Evolutionary conservation across 2,797 vertebrate species (phyloP).

Genomic region (Lithobates sylvaticus): DNA sequence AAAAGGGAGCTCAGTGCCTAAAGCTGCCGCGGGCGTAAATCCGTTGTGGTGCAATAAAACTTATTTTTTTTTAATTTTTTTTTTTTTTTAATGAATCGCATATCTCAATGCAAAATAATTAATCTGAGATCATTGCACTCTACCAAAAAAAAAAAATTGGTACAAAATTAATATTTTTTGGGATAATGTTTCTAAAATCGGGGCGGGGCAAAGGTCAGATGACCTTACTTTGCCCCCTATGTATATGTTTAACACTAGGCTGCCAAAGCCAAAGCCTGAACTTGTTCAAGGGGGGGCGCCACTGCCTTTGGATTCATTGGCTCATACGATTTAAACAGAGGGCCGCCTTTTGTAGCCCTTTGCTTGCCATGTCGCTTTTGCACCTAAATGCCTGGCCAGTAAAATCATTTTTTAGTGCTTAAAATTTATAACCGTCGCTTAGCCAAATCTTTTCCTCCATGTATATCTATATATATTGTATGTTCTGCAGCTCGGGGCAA

Average conservation of each 20-base stretch:
- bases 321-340: background rate
- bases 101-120: no score
- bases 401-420: no score
- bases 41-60: no score
- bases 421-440: background rate
- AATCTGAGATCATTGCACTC: conserved; percentile 10
- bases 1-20: no score
- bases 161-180: no score
- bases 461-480: conserved; percentile 23
- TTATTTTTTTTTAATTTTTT: no score
- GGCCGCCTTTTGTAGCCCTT: background rate
- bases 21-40: no score
- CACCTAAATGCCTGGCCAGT: background rate
- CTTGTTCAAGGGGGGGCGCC: background rate
- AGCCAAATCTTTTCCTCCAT: background rate
- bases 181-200: background rate
- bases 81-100: no score
- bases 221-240: background rate
- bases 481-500: background rate
- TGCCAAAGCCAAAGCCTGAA: background rate
- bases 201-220: background rate
- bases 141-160: no score
- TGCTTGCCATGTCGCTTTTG: background rate
- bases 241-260: background rate
- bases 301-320: conserved; percentile 8